Evolutionary conservation across 2,113 vertebrate species (phyloP).

Genomic region (Leptobrachium ailaonicum): DNA sequence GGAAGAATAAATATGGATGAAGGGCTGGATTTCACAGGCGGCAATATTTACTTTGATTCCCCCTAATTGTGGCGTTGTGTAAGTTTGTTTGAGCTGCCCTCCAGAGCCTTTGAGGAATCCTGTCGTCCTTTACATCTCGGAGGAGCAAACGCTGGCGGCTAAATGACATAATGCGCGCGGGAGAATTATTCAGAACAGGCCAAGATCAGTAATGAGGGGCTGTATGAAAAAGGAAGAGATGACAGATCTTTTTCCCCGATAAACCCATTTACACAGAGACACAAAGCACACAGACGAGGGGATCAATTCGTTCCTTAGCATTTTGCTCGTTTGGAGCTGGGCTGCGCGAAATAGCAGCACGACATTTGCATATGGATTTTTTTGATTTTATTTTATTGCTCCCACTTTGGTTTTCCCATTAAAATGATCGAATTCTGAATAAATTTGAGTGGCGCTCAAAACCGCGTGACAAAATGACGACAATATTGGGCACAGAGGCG

Average conservation of each 20-base stretch:
- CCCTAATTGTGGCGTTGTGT: constrained; percentile 37
- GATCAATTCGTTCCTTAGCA: constrained; percentile 44
- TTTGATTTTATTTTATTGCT: not conserved
- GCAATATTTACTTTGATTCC: constrained; percentile 49
- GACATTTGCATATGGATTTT: constrained; percentile 27
- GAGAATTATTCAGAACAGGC: constrained; percentile 34
- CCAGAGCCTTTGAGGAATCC: constrained; percentile 19
- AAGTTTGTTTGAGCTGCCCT: constrained; percentile 41
- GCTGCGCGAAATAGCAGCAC: constrained; percentile 23
- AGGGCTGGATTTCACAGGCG: constrained; percentile 33
- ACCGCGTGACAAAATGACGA: not conserved
- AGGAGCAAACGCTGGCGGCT: constrained; percentile 33
- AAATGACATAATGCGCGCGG: constrained; percentile 28
- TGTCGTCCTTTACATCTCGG: constrained; percentile 38
- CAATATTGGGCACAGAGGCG: too few relatives aligned
- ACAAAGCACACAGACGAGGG: constrained; percentile 42
- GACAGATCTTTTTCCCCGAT: constrained; percentile 38
- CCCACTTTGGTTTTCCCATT: constrained; percentile 22
- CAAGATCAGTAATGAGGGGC: constrained; percentile 35
- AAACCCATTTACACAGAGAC: constrained; percentile 47
- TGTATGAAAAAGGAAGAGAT: constrained; percentile 45
- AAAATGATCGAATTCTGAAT: not conserved
- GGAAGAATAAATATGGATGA: not conserved
- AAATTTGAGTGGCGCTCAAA: not conserved
- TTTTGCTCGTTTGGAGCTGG: constrained; percentile 36